Percentiles rank a stretch among this genome's conserved stretches.
These are phyloP conservation scores for Tyrophagus putrescentiae DNA, from an alignment of 1,140 invertebrate genomes.

Conservation along the genomic window DNA sequence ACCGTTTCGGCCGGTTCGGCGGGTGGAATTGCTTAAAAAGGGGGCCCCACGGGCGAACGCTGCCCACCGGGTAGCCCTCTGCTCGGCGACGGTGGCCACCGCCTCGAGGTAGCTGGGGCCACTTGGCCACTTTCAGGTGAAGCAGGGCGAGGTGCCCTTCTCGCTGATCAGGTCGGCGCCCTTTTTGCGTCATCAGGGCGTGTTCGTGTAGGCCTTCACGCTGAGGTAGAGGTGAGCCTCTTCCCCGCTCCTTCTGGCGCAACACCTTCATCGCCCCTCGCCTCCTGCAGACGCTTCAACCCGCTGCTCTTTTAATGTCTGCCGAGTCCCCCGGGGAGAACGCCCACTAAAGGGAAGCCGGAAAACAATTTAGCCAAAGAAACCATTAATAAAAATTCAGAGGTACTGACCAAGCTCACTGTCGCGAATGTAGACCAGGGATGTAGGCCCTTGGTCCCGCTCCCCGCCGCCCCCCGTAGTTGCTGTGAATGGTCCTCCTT, in stretches of 20 bases:
- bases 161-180: slow-evolving; percentile 87
- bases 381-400: background rate
- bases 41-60: slow-evolving; percentile 89
- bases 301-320: slow-evolving; percentile 79
- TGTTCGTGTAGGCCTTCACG: slow-evolving; percentile 62
- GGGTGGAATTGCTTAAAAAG: slow-evolving; percentile 65
- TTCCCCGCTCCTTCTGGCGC: slow-evolving; percentile 80
- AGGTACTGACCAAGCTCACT: slow-evolving; percentile 24
- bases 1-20: slow-evolving; percentile 68
- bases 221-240: slow-evolving; percentile 93
- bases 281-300: slow-evolving; percentile 73
- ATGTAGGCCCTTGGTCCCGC: slow-evolving; percentile 97
- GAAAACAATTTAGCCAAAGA: background rate
- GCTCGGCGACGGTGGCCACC: slow-evolving; percentile 63
- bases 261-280: slow-evolving; percentile 82
- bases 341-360: slow-evolving; percentile 46
- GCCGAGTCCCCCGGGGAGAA: slow-evolving; percentile 67
- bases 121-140: slow-evolving; percentile 75
- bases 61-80: slow-evolving; percentile 65
- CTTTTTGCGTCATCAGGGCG: slow-evolving; percentile 78
- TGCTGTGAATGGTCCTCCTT: slow-evolving; percentile 90
- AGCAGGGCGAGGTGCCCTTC: slow-evolving; percentile 68
- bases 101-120: slow-evolving; percentile 66
- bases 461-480: slow-evolving; percentile 95
- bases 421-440: slow-evolving; percentile 94